Evolutionary conservation across 2,113 vertebrate genomes (phyloP), one percentile per base, ranked within the genome.

Genomic region (Empidonax alnorum): DNA sequence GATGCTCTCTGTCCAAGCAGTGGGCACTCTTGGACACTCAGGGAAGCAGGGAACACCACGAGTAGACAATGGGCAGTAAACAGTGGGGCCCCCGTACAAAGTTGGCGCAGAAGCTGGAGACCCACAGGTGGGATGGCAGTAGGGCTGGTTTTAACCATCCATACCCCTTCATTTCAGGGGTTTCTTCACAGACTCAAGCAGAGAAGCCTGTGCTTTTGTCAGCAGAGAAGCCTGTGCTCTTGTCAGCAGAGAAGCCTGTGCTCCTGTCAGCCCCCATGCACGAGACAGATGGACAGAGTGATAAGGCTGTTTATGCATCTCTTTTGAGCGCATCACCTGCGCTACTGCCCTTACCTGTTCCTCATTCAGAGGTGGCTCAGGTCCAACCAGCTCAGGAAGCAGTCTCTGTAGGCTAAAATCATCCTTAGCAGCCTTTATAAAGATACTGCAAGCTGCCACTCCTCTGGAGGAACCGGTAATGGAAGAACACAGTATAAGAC

Each of bases 271-370:
- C 3, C 6, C 5, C 15, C 37, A 6, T 10, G 27, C 65, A 24
- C 10, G 44, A 49, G 19, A 6, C 20, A 6, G 0, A 1, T 15
- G 74, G 50, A 25, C 25, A 16, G 10, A 10, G 3, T 4, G 42
- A 8, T 21, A 1, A 17, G 44, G 21, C 33, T 62, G 56, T 12
- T 47, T 17, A 17, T 0, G 3, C 0, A 0, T 13, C 39, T 55
- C 46, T 39, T 0, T 1, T 63, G 65, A 59, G 46, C 0, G 0
- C 44, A 6, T 10, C 3, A 7, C 27, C 13, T 11, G 39, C 3
- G 7, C 9, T 25, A 3, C 44, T 1, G 12, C 23, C 3, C 2
- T 31, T 3, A 3, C 23, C 50, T 79, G 6, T 2, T 76, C 50
- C 35, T 76, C 44, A 13, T 30, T 56, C 35, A 9, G 11, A 20